Percentiles rank a stretch among this genome's conserved stretches.
These are phyloP conservation scores for Anastatus disparis DNA, from an alignment of 1,140 invertebrate genomes.

Conservation along the genomic window DNA sequence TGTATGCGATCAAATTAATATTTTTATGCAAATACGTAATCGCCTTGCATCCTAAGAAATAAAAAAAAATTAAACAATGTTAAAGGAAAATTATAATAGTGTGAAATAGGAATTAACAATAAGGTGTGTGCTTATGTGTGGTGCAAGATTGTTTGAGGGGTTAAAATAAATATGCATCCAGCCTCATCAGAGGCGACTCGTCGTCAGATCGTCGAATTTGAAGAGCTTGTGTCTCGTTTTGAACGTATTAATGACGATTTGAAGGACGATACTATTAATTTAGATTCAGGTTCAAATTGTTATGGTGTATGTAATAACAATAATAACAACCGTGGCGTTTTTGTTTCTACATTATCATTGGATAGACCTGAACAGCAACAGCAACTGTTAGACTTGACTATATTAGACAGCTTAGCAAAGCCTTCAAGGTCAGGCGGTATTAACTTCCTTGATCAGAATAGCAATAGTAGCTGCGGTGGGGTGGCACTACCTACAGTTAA, in stretches of 20 bases:
- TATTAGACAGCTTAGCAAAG: slow-evolving; percentile 10
- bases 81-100: too few species aligned
- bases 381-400: slow-evolving; percentile 7
- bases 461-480: neutral
- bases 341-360: slow-evolving; percentile 2
- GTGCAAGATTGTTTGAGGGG: slow-evolving; percentile 16
- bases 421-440: slow-evolving; percentile 7
- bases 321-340: slow-evolving; percentile 6
- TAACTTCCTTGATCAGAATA: slow-evolving; percentile 6
- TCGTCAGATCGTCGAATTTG: slow-evolving; percentile 62
- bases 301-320: neutral
- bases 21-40: too few species aligned
- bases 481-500: too few species aligned
- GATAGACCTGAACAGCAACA: slow-evolving; percentile 8
- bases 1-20: too few species aligned
- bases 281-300: slow-evolving; percentile 18
- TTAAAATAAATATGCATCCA: slow-evolving; percentile 43
- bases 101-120: too few species aligned
- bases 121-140: neutral
- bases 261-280: neutral
- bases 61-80: too few species aligned
- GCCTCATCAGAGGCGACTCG: slow-evolving; percentile 52
- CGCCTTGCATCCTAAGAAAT: too few species aligned
- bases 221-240: slow-evolving; percentile 59
- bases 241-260: slow-evolving; percentile 59